Conservation (phyloP, 2,113 vertebrate genomes). For the Garra rufa region DNA sequence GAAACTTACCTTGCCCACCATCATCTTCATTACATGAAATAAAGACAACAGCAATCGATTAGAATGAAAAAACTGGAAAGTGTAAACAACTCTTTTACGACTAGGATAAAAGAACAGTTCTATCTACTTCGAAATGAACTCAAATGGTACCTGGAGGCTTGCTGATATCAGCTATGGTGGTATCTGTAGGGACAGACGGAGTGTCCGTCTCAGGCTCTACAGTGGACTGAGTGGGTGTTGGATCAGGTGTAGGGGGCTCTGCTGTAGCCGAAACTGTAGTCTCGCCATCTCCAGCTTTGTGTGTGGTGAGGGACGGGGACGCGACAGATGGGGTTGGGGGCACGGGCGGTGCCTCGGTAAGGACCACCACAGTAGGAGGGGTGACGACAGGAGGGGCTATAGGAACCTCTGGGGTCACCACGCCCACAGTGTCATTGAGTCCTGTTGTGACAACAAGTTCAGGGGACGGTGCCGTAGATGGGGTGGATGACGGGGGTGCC, state of each 20-base stretch:
- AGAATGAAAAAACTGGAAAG: background rate
- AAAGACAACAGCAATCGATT: background rate
- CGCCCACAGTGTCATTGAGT: background rate
- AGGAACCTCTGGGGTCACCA: background rate
- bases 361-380: background rate
- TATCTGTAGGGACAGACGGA: background rate
- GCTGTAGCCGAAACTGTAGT: conserved; percentile 3
- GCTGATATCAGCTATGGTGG: conserved; percentile 69
- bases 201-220: conserved; percentile 24
- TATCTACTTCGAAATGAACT: background rate
- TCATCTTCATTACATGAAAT: conserved; percentile 1
- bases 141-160: conserved; percentile 69
- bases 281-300: conserved; percentile 23
- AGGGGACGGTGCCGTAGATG: background rate
- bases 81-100: background rate
- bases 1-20: conserved; percentile 36
- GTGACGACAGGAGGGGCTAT: background rate
- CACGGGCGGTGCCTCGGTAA: background rate
- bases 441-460: conserved; percentile 19
- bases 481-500: conserved; percentile 43
- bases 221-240: conserved; percentile 37
- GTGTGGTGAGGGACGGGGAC: background rate
- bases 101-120: background rate
- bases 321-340: conserved; percentile 15
- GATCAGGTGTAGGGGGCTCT: conserved; percentile 4